These are phyloP conservation scores for Lamprologus lemairii DNA, from an alignment of 2,113 vertebrate species.

Conservation along the genomic window DNA sequence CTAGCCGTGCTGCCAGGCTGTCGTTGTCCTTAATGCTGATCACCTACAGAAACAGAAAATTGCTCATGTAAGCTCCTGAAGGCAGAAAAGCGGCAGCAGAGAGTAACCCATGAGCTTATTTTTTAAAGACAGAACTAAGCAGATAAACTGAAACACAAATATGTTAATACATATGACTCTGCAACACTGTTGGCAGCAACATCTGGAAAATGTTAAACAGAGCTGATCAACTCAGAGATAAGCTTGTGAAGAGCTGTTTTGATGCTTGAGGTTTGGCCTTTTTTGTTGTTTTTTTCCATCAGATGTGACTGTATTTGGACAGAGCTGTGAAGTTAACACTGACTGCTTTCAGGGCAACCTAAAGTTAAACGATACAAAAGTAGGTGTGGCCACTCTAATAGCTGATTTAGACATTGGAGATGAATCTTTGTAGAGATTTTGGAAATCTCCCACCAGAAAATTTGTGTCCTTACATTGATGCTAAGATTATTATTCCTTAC, in stretches of 20 bases:
- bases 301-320: neutral
- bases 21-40: conserved; percentile 99
- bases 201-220: neutral
- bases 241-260: neutral
- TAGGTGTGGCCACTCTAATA: neutral
- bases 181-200: neutral
- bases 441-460: neutral
- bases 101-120: neutral
- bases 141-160: neutral
- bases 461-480: neutral
- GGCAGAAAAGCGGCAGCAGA: neutral
- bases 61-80: neutral
- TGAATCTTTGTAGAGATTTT: neutral
- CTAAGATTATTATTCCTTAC: neutral
- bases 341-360: neutral
- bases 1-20: conserved; percentile 91
- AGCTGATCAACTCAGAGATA: neutral
- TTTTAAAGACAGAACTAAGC: neutral
- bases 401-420: neutral
- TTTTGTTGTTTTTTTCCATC: neutral
- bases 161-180: neutral
- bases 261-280: neutral
- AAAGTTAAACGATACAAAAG: neutral
- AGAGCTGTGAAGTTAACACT: neutral
- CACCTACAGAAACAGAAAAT: conserved; percentile 70